Conservation (phyloP, 2,797 vertebrate genomes). For the Urophycis tenuis region DNA sequence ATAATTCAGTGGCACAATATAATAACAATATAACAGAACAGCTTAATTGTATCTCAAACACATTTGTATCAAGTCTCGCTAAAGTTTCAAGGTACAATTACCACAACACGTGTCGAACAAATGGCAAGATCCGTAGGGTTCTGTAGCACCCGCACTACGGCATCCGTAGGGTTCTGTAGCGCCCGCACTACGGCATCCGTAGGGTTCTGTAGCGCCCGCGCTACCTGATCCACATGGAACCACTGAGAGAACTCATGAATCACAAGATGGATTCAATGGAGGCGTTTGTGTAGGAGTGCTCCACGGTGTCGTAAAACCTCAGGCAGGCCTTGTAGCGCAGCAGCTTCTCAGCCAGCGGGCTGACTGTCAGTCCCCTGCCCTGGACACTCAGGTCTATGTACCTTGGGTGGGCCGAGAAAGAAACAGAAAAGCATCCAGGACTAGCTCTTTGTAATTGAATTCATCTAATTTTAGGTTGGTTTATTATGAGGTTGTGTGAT, state of each 20-base stretch:
- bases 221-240: constrained; percentile 25
- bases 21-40: not conserved
- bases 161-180: constrained; percentile 39
- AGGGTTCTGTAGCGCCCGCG: constrained; percentile 58
- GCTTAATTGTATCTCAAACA: not conserved
- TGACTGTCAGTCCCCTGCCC: constrained; percentile 59
- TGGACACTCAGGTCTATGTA: constrained; percentile 74
- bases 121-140: not conserved
- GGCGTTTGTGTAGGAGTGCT: constrained; percentile 63
- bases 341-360: constrained; percentile 76
- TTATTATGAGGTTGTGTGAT: not conserved
- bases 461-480: not conserved
- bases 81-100: not conserved
- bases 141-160: constrained; percentile 65
- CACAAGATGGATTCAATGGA: constrained; percentile 69
- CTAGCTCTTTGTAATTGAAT: not conserved
- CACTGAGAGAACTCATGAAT: constrained; percentile 19
- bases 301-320: constrained; percentile 75
- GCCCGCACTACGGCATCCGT: constrained; percentile 57
- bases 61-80: not conserved
- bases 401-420: constrained; percentile 50
- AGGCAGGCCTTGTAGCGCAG: constrained; percentile 74
- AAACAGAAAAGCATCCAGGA: not conserved
- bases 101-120: not conserved
- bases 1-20: not conserved